phyloP scores from a whole-genome alignment of 2,113 vertebrate genomes.

The Eptesicus fuscus region DNA sequence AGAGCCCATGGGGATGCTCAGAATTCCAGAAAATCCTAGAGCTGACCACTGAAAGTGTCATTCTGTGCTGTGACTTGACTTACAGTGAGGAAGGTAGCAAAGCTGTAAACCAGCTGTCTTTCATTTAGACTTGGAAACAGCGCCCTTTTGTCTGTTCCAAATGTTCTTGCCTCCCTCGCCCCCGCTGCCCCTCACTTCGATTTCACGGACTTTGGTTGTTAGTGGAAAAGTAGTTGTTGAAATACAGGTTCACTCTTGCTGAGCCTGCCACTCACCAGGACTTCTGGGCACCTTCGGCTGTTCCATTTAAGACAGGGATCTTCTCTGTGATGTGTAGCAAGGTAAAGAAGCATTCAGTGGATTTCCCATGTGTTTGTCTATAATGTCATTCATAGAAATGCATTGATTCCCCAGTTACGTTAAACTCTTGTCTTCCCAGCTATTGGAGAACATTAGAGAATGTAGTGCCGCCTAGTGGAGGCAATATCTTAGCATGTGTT shows the following conservation, averaged over 20 bases:
- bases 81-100: slow-evolving; percentile 57
- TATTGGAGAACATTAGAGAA: neutral
- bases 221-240: slow-evolving; percentile 68
- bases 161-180: slow-evolving; percentile 50
- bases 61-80: slow-evolving; percentile 67
- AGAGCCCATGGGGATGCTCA: slow-evolving; percentile 22
- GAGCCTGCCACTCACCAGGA: slow-evolving; percentile 49
- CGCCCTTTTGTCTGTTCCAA: slow-evolving; percentile 80
- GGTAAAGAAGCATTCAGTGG: slow-evolving; percentile 20
- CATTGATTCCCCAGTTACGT: neutral
- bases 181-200: slow-evolving; percentile 42
- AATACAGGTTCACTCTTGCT: slow-evolving; percentile 62
- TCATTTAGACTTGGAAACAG: slow-evolving; percentile 80
- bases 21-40: slow-evolving; percentile 55
- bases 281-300: slow-evolving; percentile 27
- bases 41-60: slow-evolving; percentile 40
- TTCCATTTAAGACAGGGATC: slow-evolving; percentile 41
- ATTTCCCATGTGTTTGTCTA: neutral
- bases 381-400: slow-evolving; percentile 58
- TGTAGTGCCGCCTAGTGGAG: slow-evolving; percentile 56
- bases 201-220: slow-evolving; percentile 59
- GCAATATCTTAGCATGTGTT: neutral
- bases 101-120: slow-evolving; percentile 83
- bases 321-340: slow-evolving; percentile 12
- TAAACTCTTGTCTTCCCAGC: neutral